Evolutionary conservation across 2,888 invertebrate species (phyloP).

Genomic region (Nephrocerus scutellatus): DNA sequence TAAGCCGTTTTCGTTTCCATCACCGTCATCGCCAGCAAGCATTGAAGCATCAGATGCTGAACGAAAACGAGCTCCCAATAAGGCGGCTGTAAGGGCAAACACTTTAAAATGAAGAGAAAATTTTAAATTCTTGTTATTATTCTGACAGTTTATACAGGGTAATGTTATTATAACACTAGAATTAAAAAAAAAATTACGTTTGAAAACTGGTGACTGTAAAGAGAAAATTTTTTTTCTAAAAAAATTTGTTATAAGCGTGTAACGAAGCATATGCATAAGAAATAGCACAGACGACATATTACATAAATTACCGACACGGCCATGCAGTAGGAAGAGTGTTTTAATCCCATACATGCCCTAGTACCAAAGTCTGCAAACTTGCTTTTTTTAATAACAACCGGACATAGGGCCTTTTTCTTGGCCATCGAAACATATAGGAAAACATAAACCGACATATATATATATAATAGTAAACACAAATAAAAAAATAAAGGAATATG

Average conservation of each 20-base stretch:
- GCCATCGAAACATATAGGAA: no score
- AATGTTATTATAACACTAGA: no score
- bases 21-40: slow-evolving; percentile 63
- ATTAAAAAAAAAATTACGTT: neutral
- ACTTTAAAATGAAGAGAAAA: slow-evolving; percentile 32
- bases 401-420: no score
- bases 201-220: neutral
- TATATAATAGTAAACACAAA: neutral
- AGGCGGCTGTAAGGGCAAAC: slow-evolving; percentile 61
- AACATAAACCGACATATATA: no score
- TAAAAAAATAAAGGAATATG: neutral
- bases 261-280: no score
- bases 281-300: no score
- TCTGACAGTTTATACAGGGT: slow-evolving; percentile 7
- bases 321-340: no score
- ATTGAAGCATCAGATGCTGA: slow-evolving; percentile 68
- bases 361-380: no score
- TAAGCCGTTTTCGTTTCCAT: slow-evolving; percentile 63
- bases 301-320: no score
- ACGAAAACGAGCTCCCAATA: slow-evolving; percentile 71
- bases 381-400: no score
- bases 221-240: slow-evolving; percentile 5
- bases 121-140: slow-evolving; percentile 13
- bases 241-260: no score
- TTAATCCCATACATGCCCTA: neutral